A percentile compares a stretch with the other conserved stretches of the same genome.
Evolutionary conservation across 1,140 invertebrate genomes (phyloP).

Genomic region (Drosophila bocki): DNA sequence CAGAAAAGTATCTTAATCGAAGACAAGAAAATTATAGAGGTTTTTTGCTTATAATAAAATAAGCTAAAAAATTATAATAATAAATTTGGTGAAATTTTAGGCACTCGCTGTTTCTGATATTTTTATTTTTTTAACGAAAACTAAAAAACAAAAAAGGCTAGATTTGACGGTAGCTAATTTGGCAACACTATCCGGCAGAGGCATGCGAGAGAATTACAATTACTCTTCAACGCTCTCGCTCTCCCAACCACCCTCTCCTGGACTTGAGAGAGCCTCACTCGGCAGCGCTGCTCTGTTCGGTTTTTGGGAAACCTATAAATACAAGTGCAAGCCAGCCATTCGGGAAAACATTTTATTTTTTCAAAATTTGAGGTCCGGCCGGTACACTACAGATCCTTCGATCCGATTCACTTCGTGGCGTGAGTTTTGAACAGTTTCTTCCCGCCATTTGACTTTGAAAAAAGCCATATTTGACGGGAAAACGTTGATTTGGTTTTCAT

Average conservation of each 20-base stretch:
- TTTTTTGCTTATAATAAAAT: too few relatives aligned
- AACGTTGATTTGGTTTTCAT: slow-evolving; percentile 9
- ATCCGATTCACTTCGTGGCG: slow-evolving; percentile 17
- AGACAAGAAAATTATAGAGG: too few relatives aligned
- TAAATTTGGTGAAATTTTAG: too few relatives aligned
- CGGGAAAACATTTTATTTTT: slow-evolving; percentile 8
- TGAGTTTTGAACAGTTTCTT: slow-evolving; percentile 17
- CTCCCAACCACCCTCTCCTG: not conserved
- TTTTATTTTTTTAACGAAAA: too few relatives aligned
- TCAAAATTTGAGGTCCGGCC: slow-evolving; percentile 13
- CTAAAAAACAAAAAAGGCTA: not conserved
- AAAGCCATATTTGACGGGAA: slow-evolving; percentile 10
- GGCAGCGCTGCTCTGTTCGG: not conserved
- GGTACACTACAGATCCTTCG: slow-evolving; percentile 5
- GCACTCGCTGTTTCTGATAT: too few relatives aligned
- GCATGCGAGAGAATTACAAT: not conserved
- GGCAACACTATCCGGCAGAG: not conserved
- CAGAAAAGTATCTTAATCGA: too few relatives aligned
- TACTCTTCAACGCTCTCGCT: not conserved
- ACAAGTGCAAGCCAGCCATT: slow-evolving; percentile 4
- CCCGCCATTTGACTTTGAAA: slow-evolving; percentile 17
- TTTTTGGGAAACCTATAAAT: slow-evolving; percentile 6
- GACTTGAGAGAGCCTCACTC: not conserved
- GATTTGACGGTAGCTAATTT: not conserved
- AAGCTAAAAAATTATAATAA: too few relatives aligned